These are phyloP conservation scores for Hemicrepidius hirtus DNA, from an alignment of 2,888 invertebrate species.

Conservation along the genomic window DNA sequence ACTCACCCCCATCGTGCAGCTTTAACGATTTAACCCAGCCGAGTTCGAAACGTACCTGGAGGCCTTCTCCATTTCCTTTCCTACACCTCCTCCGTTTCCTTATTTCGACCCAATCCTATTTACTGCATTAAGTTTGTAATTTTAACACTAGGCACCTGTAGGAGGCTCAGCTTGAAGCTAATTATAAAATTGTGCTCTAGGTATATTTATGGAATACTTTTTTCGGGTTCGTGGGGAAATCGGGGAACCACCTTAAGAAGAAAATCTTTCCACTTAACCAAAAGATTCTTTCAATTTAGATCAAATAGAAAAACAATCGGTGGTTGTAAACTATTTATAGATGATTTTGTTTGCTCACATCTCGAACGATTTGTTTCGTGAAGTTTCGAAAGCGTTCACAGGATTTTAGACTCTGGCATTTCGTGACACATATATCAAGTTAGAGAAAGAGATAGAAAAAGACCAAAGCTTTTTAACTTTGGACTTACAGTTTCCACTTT, in stretches of 20 bases:
- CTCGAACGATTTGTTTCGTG: slow-evolving; percentile 17
- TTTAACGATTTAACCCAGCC: slow-evolving; percentile 30
- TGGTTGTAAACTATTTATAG: slow-evolving; percentile 5
- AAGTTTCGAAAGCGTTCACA: slow-evolving; percentile 23
- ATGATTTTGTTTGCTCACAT: slow-evolving; percentile 5
- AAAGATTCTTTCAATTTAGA: not conserved
- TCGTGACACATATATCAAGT: slow-evolving; percentile 27
- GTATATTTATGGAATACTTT: slow-evolving; percentile 42
- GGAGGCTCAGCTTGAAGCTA: slow-evolving; percentile 35
- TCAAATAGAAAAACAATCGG: not conserved
- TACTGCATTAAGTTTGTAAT: slow-evolving; percentile 23
- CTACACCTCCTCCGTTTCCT: slow-evolving; percentile 8
- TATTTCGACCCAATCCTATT: slow-evolving; percentile 2
- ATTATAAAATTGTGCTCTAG: slow-evolving; percentile 45
- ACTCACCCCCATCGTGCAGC: slow-evolving; percentile 13
- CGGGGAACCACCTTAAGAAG: too few species aligned
- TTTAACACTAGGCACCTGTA: slow-evolving; percentile 43
- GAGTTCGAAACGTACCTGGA: slow-evolving; percentile 15
- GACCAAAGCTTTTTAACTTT: slow-evolving; percentile 25
- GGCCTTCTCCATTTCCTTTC: slow-evolving; percentile 27
- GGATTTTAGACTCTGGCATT: slow-evolving; percentile 12
- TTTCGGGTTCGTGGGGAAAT: too few species aligned
- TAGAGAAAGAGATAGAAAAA: too few species aligned
- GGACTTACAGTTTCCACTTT: slow-evolving; percentile 22
- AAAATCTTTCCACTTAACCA: not conserved